A percentile compares a stretch with the other conserved stretches of the same genome.
phyloP scores from a whole-genome alignment of 1,140 invertebrate species.

The Trichogramma pretiosum region DNA sequence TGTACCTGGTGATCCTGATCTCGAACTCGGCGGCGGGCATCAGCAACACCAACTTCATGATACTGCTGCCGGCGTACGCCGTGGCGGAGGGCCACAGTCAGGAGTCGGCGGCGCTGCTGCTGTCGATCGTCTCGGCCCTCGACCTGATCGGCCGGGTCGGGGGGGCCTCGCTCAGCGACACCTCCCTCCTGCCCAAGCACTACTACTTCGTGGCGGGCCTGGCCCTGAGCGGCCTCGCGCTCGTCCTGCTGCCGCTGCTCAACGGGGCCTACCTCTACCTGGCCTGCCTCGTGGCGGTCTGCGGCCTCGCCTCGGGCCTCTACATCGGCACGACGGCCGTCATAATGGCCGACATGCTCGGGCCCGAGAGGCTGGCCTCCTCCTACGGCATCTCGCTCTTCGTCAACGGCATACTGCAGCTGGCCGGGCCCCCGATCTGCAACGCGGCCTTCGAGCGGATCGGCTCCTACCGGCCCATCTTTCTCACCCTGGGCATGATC shows the following conservation, averaged over 20 bases:
- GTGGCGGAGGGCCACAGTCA: conserved; percentile 60
- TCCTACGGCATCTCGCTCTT: conserved; percentile 75
- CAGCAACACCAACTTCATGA: conserved; percentile 76
- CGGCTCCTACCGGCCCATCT: conserved; percentile 57
- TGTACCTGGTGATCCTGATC: conserved; percentile 69
- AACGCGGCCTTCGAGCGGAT: conserved; percentile 56
- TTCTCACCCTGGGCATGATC: conserved; percentile 59
- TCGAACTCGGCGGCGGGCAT: conserved; percentile 75
- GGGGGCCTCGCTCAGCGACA: conserved; percentile 69
- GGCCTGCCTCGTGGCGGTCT: conserved; percentile 59
- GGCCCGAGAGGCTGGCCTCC: conserved; percentile 67
- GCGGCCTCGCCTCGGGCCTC: conserved; percentile 69
- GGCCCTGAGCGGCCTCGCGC: conserved; percentile 63
- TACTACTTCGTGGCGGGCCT: conserved; percentile 72
- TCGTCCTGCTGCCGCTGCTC: conserved; percentile 60
- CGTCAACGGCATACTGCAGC: conserved; percentile 67
- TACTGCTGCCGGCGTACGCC: conserved; percentile 67
- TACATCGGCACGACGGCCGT: conserved; percentile 75
- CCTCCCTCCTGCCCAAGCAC: conserved; percentile 62
- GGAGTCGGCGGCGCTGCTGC: conserved; percentile 56
- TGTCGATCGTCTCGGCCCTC: conserved; percentile 69
- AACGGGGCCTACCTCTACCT: conserved; percentile 46
- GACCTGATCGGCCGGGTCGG: conserved; percentile 73
- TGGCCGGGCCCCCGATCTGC: conserved; percentile 67
- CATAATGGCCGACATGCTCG: conserved; percentile 72